Evolutionary conservation across 2,113 vertebrate genomes (phyloP), one percentile per base, ranked within the genome.

Genomic region (Siniperca chuatsi): DNA sequence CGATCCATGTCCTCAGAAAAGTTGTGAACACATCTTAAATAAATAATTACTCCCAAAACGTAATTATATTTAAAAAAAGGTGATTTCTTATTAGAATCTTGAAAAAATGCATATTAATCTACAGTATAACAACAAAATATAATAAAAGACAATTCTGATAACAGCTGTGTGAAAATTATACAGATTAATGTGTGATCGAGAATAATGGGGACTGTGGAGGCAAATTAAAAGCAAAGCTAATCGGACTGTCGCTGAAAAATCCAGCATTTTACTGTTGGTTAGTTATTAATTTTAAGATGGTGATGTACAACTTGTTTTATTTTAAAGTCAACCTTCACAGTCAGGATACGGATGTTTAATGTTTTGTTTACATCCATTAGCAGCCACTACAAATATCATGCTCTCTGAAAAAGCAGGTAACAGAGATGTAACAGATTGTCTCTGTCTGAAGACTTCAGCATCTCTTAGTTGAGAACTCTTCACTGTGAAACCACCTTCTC

Each of bases 1-100:
- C 4, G 75, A 84, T 65, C 78, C 35, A 42, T 82, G 69, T 87
- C 75, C 37, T 54, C 77, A 60, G 61, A 76, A 42, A 69, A 84
- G 83, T 66, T 78, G 77, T 61, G 33, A 40, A 15, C 7, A 8
- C 62, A 23, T 81, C 52, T 67, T 21, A 9, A 61, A 83, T 33
- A 16, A 60, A 12, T 23, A 8, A 62, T 35, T 6, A 61, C 33
- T 35, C 6, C 4, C 48, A 60, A 65, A 29, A 61, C 1, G 4
- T 0, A 13, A 57, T 16, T 11, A 48, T 44, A 13, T 16, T 40
- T 46, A 13, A 2, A 37, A n/a, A 66, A 4, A n/a, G 7, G 1
- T 25, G 15, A 33, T 33, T 33, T 71, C 4, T 20, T 11, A 21
- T 23, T 8, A 50, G 7, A 37, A 79, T 46, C 9, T 11, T 54